These are phyloP conservation scores for Pempheris klunzingeri DNA, from an alignment of 2,797 vertebrate species.

Conservation along the genomic window DNA sequence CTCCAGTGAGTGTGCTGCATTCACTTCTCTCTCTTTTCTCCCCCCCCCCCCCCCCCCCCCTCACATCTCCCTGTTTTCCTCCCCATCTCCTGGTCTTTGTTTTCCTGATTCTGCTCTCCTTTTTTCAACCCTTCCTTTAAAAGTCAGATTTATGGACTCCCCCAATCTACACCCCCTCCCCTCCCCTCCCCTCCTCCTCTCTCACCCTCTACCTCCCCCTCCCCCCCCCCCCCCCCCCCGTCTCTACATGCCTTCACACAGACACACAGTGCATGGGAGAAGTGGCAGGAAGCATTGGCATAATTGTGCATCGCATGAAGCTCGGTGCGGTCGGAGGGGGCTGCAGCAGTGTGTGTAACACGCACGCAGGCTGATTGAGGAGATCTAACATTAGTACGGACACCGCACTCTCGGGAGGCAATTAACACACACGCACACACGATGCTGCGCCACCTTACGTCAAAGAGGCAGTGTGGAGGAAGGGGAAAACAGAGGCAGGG, in stretches of 20 bases:
- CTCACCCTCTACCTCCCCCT: neutral
- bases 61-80: neutral
- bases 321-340: conserved; percentile 67
- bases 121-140: conserved; percentile 52
- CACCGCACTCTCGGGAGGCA: conserved; percentile 78
- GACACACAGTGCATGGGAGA: conserved; percentile 49
- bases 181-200: neutral
- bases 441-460: conserved; percentile 69
- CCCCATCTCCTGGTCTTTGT: conserved; percentile 32
- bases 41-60: conserved; percentile 7
- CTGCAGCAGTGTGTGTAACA: conserved; percentile 76
- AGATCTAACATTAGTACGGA: conserved; percentile 82
- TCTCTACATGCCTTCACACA: conserved; percentile 34
- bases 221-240: neutral
- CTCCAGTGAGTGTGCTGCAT: conserved; percentile 47
- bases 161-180: neutral
- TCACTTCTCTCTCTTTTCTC: conserved; percentile 34
- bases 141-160: conserved; percentile 57
- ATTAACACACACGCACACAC: conserved; percentile 69
- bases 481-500: conserved; percentile 15
- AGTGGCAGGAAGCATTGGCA: conserved; percentile 59
- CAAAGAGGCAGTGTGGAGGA: conserved; percentile 61
- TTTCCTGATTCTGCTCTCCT: conserved; percentile 54
- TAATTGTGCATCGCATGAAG: conserved; percentile 75
- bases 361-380: conserved; percentile 72